Base-by-base conservation (phyloP, 2,797 vertebrate genomes). In the Nannoperca obscura region DNA sequence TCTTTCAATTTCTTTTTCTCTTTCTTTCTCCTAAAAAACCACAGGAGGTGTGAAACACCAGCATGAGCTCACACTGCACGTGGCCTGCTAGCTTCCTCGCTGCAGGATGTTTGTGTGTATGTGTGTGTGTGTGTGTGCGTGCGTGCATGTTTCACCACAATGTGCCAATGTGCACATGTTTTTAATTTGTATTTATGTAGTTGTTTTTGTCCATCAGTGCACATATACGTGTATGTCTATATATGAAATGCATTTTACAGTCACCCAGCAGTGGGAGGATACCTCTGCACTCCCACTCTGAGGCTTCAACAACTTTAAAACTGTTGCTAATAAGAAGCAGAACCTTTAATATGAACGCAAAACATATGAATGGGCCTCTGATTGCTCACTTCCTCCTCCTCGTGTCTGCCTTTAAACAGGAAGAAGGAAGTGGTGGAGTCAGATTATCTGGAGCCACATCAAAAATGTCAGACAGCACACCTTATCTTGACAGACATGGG, bases 21-120 rank as follows among this genome's bases (percentile, higher is more conserved):
- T 30, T 53, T 76, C 40, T 70, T 74, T 74, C 66, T 67, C 46
- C 55, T 64, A 46, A 63, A 85, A 84, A 80, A n/a, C 76, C 83
- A 76, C 85, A 80, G 86, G 88, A 82, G 85, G 77, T 77, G 83
- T 82, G 44, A 86, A 80, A 67, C 85, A 76, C 13, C 81, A 81
- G 89, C 83, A 74, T 80, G 86, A 83, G 76, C 72, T 82, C 73
- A 70, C 64, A 0, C 71, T 71, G 78, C 88, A 84, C 83, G 59
- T 81, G 82, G 72, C 78, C 76, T 2, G 44, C 78, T 12, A 42
- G 81, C 71, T 68, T 65, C 78, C 71, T 76, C 55, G 4, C 83
- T 68, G 63, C 80, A 63, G 73, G 81, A 58, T 30, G 22, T 59
- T 30, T 66, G n/a, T n/a, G n/a, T n/a, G n/a, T n/a, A n/a, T n/a